Evolutionary conservation across 1,140 invertebrate species (phyloP).

Genomic region (Dreissena polymorpha): DNA sequence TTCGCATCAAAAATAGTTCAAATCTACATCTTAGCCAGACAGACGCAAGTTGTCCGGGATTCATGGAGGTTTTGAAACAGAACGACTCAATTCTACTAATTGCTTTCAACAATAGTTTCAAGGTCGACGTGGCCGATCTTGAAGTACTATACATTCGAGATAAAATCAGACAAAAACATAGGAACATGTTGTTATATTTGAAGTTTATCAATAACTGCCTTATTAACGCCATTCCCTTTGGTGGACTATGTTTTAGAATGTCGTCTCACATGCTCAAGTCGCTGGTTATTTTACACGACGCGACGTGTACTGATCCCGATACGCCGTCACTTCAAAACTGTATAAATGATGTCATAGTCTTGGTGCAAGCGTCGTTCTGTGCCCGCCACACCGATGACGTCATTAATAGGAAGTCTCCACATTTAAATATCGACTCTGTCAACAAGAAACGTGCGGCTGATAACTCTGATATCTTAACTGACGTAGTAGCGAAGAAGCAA

Average conservation of each 20-base stretch:
- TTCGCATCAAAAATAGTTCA: background rate
- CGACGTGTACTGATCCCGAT: background rate
- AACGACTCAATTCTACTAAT: background rate
- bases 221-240: background rate
- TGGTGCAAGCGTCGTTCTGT: too few species aligned
- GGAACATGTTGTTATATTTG: background rate
- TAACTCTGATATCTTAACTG: too few species aligned
- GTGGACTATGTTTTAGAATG: background rate
- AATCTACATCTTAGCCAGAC: background rate
- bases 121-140: background rate
- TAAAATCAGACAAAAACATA: background rate
- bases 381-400: too few species aligned
- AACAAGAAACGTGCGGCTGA: too few species aligned
- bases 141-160: background rate
- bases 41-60: background rate
- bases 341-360: too few species aligned
- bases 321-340: background rate
- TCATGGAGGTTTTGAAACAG: background rate
- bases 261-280: background rate
- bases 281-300: background rate
- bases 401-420: too few species aligned
- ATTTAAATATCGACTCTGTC: too few species aligned
- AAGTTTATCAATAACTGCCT: background rate
- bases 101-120: background rate
- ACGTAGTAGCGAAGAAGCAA: too few species aligned